phyloP scores from a whole-genome alignment of 1,140 invertebrate species.

The Danaus plexippus region DNA sequence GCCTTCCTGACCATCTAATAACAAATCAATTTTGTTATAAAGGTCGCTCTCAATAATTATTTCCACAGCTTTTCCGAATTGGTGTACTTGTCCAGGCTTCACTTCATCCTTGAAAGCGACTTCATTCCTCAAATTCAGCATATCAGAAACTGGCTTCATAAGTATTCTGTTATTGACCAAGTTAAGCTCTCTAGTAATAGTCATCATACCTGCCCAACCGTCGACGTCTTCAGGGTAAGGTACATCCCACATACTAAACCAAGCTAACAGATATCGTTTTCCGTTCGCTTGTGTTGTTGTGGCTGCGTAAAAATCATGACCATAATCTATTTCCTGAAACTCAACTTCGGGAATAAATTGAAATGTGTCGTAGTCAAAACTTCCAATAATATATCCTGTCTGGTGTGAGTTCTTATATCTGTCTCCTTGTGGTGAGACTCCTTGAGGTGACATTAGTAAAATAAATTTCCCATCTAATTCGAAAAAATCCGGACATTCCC shows the following conservation, averaged over 20 bases:
- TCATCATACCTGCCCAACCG: constrained; percentile 62
- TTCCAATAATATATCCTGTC: constrained; percentile 60
- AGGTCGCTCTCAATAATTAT: constrained; percentile 41
- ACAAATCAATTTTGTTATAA: constrained; percentile 28
- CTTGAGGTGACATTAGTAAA: constrained; percentile 61
- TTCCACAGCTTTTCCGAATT: constrained; percentile 44
- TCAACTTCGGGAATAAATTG: constrained; percentile 44
- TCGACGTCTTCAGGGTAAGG: constrained; percentile 48
- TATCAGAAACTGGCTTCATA: constrained; percentile 45
- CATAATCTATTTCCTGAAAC: constrained; percentile 62
- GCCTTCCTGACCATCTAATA: constrained; percentile 40
- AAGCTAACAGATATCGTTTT: constrained; percentile 47
- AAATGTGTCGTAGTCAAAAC: constrained; percentile 53
- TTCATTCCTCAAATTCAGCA: constrained; percentile 34
- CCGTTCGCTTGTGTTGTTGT: constrained; percentile 53
- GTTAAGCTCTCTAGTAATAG: constrained; percentile 49
- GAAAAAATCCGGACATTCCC: constrained; percentile 66
- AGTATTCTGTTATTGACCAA: constrained; percentile 39
- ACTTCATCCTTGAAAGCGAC: constrained; percentile 26
- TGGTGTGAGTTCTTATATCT: constrained; percentile 61
- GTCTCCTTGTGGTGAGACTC: constrained; percentile 49
- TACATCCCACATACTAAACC: constrained; percentile 66
- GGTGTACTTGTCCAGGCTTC: constrained; percentile 19
- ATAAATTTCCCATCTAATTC: constrained; percentile 55
- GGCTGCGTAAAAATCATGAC: constrained; percentile 66